A percentile compares a stretch with the other conserved stretches of the same genome.
These are phyloP conservation scores for Alethe diademata DNA, from an alignment of 2,113 vertebrate genomes.

Conservation along the genomic window DNA sequence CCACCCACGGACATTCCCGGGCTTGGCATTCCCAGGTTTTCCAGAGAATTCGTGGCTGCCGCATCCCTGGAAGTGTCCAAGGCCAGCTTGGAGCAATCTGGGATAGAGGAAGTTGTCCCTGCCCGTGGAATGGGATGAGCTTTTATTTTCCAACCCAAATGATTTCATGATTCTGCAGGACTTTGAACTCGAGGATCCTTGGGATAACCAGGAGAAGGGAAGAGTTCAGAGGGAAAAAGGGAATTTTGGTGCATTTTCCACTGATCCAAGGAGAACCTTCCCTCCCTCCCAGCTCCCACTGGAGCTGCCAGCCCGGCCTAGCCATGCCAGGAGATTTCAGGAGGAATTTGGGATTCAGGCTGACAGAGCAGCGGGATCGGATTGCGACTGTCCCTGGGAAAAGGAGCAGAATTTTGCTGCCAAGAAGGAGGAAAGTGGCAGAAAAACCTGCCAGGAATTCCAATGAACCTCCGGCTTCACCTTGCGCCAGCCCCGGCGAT, in stretches of 20 bases:
- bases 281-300: not conserved
- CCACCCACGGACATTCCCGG: not conserved
- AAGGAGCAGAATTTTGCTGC: not conserved
- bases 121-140: rapidly evolving
- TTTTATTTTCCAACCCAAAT: not conserved
- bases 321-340: not conserved
- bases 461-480: not conserved
- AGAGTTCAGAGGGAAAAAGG: not conserved
- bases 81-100: not conserved
- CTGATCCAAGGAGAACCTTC: not conserved
- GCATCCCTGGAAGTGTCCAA: not conserved
- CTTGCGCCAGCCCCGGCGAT: not conserved
- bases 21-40: not conserved
- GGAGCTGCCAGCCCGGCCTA: not conserved
- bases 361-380: not conserved
- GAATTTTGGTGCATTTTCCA: not conserved
- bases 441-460: constrained; percentile 13
- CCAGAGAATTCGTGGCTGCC: not conserved
- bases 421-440: not conserved
- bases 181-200: not conserved
- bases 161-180: rapidly evolving
- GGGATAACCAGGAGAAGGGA: not conserved
- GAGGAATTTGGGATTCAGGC: not conserved
- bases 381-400: not conserved
- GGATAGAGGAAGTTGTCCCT: not conserved